Base-by-base conservation (phyloP, 92 coral and sea anemone genomes). In the Chrysogorgia sp. region DNA sequence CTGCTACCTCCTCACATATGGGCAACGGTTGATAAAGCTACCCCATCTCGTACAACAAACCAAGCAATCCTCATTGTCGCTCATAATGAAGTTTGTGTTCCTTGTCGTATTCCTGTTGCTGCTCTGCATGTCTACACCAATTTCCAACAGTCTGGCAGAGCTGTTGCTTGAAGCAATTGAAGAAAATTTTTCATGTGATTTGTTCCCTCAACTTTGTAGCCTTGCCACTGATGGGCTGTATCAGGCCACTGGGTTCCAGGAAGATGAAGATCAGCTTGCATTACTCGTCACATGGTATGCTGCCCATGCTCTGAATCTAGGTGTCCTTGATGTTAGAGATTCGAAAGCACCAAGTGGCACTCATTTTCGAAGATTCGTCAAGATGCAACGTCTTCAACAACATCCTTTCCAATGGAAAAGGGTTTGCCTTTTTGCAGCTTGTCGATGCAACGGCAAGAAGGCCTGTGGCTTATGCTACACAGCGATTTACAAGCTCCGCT, bases 241-340 rank as follows among this genome's bases (percentile, higher is more conserved):
- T 58, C 82, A 76, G 37, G 82, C 71, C 58, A 58, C 67, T 50
- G 71, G 48, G 45, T 75, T 75, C 63, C 72, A 67, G 33, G 49
- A 61, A 62, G 59, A n/a, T n/a, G n/a, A n/a, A n/a, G n/a, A n/a
- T 76, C 82, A 76, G 30, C 82, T 76, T 33, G 50, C 82, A 47
- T 61, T 61, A 58, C 82, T 71, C 10, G 82, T 76, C 24, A 76
- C 82, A 43, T 76, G 82, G 82, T 57, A 76, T 76, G 71, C 82
- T 34, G 71, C 82, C 59, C 71, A 60, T 76, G 34, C 59, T 22
- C 50, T 76, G 43, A 60, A 60, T 60, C 49, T 76, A 28, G 58
- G 71, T 50, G 82, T 58, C 37, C 28, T 63, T 40, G 67, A 58
- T 22, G 71, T 75, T 17, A 55, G 58, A 55, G 81, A 75, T 58